Evolutionary conservation across 1,140 invertebrate species (phyloP), one percentile per base, ranked within the genome.

Genomic region (Homarus americanus): DNA sequence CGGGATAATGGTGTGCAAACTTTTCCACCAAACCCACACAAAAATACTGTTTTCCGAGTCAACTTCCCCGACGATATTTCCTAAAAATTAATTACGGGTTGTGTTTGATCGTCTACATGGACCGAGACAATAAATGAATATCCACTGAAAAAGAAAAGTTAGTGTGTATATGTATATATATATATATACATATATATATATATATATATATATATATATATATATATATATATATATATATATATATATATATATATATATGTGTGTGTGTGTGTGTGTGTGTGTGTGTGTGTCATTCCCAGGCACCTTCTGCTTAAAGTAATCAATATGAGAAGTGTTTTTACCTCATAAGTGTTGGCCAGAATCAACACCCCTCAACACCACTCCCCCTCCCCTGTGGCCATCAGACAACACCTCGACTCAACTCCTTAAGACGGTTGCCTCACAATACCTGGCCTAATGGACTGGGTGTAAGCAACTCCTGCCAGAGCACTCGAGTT

Each of bases 171-270:
- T 82, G 12, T 63, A 53, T 34, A 53, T 34, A 32, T 63, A 34
- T 34, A 53, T 36, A 63, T n/a, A 79, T 58, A 53, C 63, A 82
- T 63, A 82, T 63, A 15, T 49, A 49, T 80, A 49, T 53, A 49
- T 53, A 80, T 80, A 80, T 53, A 80, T 80, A 80, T 34, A 80
- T 58, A 80, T 58, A 80, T 80, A 80, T 58, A 80, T 58, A 58
- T 80, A 80, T 80, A 80, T 80, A 58, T 80, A 80, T 49, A 80
- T 58, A 80, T 80, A 80, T 80, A 80, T 80, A 80, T 58, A 80
- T 80, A 80, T 82, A 82, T 63, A 82, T 82, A 82, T 82, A 82
- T 63, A 82, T 12, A n/a, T 49, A 15, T 49, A 15, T 49, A 15
- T 49, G 44, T 49, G 44, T 49, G 44, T 49, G 44, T 49, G 44